Base-by-base conservation (phyloP, 2,113 vertebrate genomes). In the Hoplias malabaricus region DNA sequence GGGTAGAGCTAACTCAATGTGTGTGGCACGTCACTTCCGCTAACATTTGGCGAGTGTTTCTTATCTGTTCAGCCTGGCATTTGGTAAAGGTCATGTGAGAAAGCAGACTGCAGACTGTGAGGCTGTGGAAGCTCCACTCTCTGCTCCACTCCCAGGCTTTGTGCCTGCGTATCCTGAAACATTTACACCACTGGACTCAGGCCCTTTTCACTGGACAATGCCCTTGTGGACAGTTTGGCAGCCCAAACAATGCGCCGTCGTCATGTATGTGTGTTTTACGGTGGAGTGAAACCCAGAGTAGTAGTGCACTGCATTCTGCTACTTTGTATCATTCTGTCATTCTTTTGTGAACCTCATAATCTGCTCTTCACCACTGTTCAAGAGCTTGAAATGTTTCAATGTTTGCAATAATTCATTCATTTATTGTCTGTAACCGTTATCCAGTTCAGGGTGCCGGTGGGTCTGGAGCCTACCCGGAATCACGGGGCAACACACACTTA, bases 51-150 rank as follows among this genome's bases (percentile, higher is more conserved):
- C 42, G 53, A 46, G 50, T 12, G 48, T 79, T 83, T 78, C 81
- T 85, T 83, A 83, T 83, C 82, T 68, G 33, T 23, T 63, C 67
- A 40, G 63, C 29, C 33, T 84, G 84, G 69, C 84, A 83, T 86
- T 82, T 82, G 33, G 33, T 62, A 81, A 86, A 86, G 84, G 82
- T 86, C 80, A 82, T 27, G 66, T 42, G 71, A 75, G 71, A 75
- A 83, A 54, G 56, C n/a, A 16, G 27, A 69, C 61, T 69, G 42
- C 69, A 75, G 54, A 80, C 16, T 40, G 76, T 50, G 31, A 36
- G 13, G 29, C 67, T 50, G 14, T 46, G n/a, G 27, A 71, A 77
- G 29, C 40, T 36, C 19, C 16, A 27, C 40, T 62, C 53, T 10
- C 69, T 78, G 61, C 72, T 73, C 19, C 46, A 53, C 36, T 73